These are phyloP conservation scores for Helicoverpa armigera DNA, from an alignment of 1,140 invertebrate species.

Conservation along the genomic window DNA sequence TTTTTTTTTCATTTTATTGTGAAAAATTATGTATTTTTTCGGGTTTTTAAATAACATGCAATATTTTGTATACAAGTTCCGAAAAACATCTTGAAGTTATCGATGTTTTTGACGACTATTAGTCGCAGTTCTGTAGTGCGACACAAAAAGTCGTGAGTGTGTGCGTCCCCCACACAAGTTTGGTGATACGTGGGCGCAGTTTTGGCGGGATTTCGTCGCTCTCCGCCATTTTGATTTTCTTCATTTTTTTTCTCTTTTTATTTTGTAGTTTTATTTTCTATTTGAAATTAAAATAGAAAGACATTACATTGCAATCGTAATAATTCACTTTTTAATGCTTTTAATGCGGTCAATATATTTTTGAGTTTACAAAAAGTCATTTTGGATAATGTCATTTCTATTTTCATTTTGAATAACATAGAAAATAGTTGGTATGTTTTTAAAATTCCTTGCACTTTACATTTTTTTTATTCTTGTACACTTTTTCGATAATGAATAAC, in stretches of 20 bases:
- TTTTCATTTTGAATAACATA: too few relatives aligned
- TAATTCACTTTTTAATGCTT: too few relatives aligned
- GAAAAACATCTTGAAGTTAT: not conserved
- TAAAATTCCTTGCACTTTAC: too few relatives aligned
- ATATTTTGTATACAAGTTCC: too few relatives aligned
- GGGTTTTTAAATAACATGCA: too few relatives aligned
- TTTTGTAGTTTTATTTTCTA: constrained; percentile 50
- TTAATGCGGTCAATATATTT: too few relatives aligned
- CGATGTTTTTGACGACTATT: constrained; percentile 12
- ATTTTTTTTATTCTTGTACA: too few relatives aligned
- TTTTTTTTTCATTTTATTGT: not conserved
- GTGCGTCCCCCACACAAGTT: constrained; percentile 79
- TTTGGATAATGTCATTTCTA: not conserved
- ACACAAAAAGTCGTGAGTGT: constrained; percentile 58
- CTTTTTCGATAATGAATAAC: too few relatives aligned
- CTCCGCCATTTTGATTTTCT: constrained; percentile 58
- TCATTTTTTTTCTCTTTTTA: constrained; percentile 54
- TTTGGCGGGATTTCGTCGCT: constrained; percentile 79
- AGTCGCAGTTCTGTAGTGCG: constrained; percentile 55
- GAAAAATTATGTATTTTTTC: not conserved
- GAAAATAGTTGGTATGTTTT: too few relatives aligned
- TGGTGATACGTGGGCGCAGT: constrained; percentile 85
- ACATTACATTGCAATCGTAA: too few relatives aligned
- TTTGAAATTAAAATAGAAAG: constrained; percentile 8
- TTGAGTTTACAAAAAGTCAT: too few relatives aligned